phyloP scores from a whole-genome alignment of 2,888 invertebrate genomes.

The Frankliniella fusca region DNA sequence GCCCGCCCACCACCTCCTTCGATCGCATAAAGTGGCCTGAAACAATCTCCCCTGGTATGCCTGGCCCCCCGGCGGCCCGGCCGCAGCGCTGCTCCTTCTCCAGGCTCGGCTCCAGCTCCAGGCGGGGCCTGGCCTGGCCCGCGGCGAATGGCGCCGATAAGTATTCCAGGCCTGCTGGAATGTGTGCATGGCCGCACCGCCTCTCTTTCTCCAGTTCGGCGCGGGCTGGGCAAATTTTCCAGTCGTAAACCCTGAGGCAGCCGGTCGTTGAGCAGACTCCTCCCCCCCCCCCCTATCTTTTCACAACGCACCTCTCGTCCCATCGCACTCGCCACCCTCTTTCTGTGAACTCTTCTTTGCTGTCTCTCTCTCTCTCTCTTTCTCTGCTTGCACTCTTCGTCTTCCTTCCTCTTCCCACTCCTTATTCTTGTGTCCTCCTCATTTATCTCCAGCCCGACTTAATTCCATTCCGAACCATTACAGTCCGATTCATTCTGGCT shows the following conservation, averaged over 20 bases:
- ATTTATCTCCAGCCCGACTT: background rate
- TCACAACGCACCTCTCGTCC: no score
- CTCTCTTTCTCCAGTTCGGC: background rate
- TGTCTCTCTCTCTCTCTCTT: background rate
- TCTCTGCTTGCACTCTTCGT: background rate
- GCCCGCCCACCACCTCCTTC: no score
- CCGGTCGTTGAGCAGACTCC: background rate
- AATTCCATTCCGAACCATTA: constrained; percentile 21
- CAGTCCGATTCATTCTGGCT: constrained; percentile 2
- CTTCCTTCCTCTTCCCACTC: background rate
- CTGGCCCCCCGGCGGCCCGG: background rate
- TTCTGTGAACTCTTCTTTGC: background rate
- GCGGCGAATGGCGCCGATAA: constrained; percentile 4
- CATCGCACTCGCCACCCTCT: no score
- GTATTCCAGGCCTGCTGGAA: background rate
- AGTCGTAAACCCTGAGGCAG: background rate
- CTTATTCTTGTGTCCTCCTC: background rate
- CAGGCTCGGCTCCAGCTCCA: background rate
- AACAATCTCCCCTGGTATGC: background rate
- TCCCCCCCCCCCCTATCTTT: background rate
- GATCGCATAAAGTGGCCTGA: no score
- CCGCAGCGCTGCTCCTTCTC: no score
- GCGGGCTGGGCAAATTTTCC: constrained; percentile 9
- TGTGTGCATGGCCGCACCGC: constrained; percentile 4
- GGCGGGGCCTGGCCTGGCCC: no score